Evolutionary conservation across 1,140 invertebrate genomes (phyloP), one percentile per base, ranked within the genome.

Genomic region (Luehdorfia chinensis): DNA sequence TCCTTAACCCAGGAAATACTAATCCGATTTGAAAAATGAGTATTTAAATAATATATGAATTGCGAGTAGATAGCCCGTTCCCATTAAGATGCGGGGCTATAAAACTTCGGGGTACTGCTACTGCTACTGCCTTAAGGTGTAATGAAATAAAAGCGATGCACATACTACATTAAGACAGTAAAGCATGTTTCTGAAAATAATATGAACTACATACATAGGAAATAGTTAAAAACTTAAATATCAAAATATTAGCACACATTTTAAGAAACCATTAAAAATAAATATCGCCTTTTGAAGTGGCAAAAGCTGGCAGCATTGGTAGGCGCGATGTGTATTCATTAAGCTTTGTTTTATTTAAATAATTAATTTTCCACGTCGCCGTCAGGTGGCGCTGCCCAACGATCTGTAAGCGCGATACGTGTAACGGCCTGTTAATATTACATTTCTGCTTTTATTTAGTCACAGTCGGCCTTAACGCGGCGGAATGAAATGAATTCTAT

Each of bases 301-400:
- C n/a, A 16, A 19, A 36, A 36, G 16, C 9, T 19, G 8, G 16
- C 27, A 4, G n/a, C 33, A 16, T 15, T 21, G 33, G 14, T 36
- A 2, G 33, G 16, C 33, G 15, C 16, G 14, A 19, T 18, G 18
- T 36, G 33, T 36, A 36, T 54, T 55, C 58, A 53, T 48, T 47
- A 47, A 21, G 30, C 50, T 56, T 55, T 57, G 46, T 65, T 56
- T 59, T 63, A 51, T 70, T 62, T 52, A 48, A 33, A 44, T 55
- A 52, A 68, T 75, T 74, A 74, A 72, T 75, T 68, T 63, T 66
- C 65, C 62, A 52, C 54, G 57, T 68, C 59, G 62, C 13, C 62
- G 75, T 67, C 75, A 76, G 73, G 68, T 76, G 75, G 68, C 65
- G 50, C 55, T 51, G 54, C 34, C 36, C 48, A 52, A 36, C 62